A percentile compares a stretch with the other conserved stretches of the same genome.
phyloP scores from a whole-genome alignment of 1,140 invertebrate species.

The Trachymyrmex septentrionalis region DNA sequence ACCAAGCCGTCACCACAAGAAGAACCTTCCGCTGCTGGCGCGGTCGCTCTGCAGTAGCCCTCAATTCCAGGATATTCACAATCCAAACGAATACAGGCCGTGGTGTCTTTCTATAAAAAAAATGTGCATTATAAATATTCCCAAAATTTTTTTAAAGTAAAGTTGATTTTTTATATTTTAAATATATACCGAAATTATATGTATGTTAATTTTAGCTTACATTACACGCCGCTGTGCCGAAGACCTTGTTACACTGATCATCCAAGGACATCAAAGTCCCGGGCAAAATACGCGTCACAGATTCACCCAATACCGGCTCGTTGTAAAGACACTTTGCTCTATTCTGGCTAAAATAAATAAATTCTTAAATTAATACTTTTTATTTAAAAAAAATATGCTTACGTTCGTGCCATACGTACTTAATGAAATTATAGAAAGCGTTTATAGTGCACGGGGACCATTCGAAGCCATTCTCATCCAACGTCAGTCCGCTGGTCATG shows the following conservation, averaged over 20 bases:
- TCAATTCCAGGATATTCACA: conserved; percentile 64
- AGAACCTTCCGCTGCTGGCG: conserved; percentile 97
- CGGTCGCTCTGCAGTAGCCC: conserved; percentile 95
- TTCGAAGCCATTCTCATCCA: conserved; percentile 72
- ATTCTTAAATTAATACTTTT: conserved; percentile 1
- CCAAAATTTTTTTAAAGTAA: neutral
- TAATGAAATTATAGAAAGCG: conserved; percentile 73
- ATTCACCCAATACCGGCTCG: conserved; percentile 93
- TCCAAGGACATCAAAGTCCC: conserved; percentile 93
- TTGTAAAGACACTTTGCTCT: conserved; percentile 94
- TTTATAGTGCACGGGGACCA: conserved; percentile 78
- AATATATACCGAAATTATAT: neutral
- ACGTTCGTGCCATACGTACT: conserved; percentile 51
- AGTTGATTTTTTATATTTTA: neutral
- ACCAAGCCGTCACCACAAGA: conserved; percentile 95
- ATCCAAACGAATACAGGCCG: conserved; percentile 70
- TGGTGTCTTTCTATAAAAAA: conserved; percentile 69
- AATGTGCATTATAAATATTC: neutral
- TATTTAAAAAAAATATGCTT: neutral
- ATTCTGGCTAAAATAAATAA: conserved; percentile 48
- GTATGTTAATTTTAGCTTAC: conserved; percentile 86
- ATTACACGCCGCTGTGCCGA: conserved; percentile 93
- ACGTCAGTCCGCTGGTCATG: conserved; percentile 70
- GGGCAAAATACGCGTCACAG: conserved; percentile 92
- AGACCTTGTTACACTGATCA: conserved; percentile 95